Percentiles rank a stretch among this genome's conserved stretches.
These are phyloP conservation scores for Ostrea edulis DNA, from an alignment of 1,140 invertebrate genomes.

Conservation along the genomic window DNA sequence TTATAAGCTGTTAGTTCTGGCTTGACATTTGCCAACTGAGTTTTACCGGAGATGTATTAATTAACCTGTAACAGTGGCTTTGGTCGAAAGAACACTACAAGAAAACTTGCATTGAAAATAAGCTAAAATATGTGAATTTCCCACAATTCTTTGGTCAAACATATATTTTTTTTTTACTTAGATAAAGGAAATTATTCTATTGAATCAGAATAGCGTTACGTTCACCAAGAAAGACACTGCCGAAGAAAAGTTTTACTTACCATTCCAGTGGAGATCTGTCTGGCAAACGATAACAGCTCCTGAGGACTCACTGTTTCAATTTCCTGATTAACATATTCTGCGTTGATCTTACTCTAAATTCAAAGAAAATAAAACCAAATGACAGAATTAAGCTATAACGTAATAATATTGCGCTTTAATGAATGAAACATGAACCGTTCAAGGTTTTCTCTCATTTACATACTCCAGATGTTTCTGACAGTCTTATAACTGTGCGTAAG, in stretches of 20 bases:
- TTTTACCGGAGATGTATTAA: no score
- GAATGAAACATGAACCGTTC: not conserved
- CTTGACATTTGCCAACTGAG: no score
- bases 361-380: conserved; percentile 45
- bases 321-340: conserved; percentile 64
- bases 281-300: conserved; percentile 72
- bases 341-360: conserved; percentile 7
- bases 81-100: no score
- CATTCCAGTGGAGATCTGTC: conserved; percentile 76
- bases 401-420: conserved; percentile 29
- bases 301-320: conserved; percentile 61
- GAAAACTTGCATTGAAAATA: no score
- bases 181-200: no score
- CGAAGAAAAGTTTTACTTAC: conserved; percentile 58
- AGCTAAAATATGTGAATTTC: no score
- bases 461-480: conserved; percentile 26
- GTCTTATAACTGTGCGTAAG: not conserved
- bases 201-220: no score
- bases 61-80: no score
- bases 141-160: no score
- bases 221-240: no score
- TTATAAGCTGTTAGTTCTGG: no score
- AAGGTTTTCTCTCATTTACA: conserved; percentile 13
- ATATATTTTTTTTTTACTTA: no score
- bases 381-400: conserved; percentile 37